Evolutionary conservation across 2,797 vertebrate species (phyloP).

Genomic region (Sebastes nivosus): DNA sequence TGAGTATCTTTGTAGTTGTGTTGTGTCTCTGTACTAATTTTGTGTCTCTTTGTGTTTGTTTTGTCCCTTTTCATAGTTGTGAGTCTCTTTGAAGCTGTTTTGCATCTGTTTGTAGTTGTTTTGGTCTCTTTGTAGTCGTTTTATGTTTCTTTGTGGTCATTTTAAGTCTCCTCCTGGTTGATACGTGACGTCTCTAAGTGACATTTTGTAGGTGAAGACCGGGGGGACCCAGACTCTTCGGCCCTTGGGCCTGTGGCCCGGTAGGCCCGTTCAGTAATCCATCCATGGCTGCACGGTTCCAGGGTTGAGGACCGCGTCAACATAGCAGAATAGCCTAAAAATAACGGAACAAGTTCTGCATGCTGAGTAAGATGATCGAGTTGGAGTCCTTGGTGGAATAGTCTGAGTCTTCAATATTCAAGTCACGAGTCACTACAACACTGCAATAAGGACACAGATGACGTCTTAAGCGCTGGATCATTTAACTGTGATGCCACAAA

Average conservation of each 20-base stretch:
- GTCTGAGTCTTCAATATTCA: constrained; percentile 19
- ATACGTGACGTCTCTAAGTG: background rate
- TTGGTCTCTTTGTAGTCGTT: too few species aligned
- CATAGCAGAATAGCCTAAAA: background rate
- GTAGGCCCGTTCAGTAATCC: too few species aligned
- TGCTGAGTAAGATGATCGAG: background rate
- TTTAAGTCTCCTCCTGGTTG: background rate
- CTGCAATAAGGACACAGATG: background rate
- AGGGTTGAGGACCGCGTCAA: background rate
- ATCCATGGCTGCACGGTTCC: background rate
- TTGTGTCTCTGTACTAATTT: too few species aligned
- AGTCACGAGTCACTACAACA: background rate
- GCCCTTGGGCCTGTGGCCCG: too few species aligned
- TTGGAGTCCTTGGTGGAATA: background rate
- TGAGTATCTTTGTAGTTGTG: too few species aligned
- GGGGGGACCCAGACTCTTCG: too few species aligned
- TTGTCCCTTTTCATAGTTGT: background rate
- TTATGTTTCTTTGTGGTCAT: too few species aligned
- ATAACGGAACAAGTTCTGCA: background rate
- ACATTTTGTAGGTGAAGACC: too few species aligned
- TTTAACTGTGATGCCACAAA: constrained; percentile 30
- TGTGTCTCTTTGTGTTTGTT: too few species aligned
- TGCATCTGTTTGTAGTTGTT: too few species aligned
- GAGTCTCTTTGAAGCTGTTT: too few species aligned
- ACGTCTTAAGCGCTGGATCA: constrained; percentile 8